A percentile compares a stretch with the other conserved stretches of the same genome.
phyloP scores from a whole-genome alignment of 2,888 invertebrate genomes.

The Diplolepis rosae region DNA sequence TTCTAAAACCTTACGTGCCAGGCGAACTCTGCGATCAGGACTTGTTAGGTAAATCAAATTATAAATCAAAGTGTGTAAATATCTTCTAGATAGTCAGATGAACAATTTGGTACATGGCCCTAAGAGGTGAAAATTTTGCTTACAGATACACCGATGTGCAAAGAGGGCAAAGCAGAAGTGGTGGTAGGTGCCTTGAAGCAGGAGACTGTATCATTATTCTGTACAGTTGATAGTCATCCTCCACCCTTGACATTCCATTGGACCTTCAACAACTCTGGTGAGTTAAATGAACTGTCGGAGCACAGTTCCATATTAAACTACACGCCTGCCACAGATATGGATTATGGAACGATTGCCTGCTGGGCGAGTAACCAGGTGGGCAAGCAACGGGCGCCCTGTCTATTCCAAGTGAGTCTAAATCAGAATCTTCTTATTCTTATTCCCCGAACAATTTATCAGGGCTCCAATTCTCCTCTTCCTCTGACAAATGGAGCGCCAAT shows the following conservation, averaged over 20 bases:
- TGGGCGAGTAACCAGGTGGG: conserved; percentile 91
- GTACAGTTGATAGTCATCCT: conserved; percentile 93
- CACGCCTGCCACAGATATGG: conserved; percentile 90
- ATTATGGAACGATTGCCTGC: conserved; percentile 92
- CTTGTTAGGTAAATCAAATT: no score
- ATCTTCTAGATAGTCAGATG: no score
- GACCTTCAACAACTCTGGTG: conserved; percentile 94
- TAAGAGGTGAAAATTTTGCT: no score
- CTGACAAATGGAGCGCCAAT: conserved; percentile 26
- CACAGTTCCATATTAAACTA: conserved; percentile 85
- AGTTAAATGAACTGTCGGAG: conserved; percentile 85
- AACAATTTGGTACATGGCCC: no score
- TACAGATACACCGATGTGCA: conserved; percentile 66
- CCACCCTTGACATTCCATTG: conserved; percentile 89
- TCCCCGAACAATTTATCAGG: conserved; percentile 18
- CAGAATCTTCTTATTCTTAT: conserved; percentile 30
- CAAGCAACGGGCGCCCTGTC: conserved; percentile 87
- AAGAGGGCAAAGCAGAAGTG: conserved; percentile 84
- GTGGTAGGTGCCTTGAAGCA: conserved; percentile 88
- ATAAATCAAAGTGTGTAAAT: no score
- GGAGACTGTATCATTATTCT: conserved; percentile 89
- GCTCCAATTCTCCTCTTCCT: not conserved
- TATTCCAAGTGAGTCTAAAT: conserved; percentile 81
- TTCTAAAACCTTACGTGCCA: no score
- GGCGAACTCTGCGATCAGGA: no score